These are phyloP conservation scores for Steinernema khuongi DNA, from an alignment of 1,140 invertebrate species.

Conservation along the genomic window DNA sequence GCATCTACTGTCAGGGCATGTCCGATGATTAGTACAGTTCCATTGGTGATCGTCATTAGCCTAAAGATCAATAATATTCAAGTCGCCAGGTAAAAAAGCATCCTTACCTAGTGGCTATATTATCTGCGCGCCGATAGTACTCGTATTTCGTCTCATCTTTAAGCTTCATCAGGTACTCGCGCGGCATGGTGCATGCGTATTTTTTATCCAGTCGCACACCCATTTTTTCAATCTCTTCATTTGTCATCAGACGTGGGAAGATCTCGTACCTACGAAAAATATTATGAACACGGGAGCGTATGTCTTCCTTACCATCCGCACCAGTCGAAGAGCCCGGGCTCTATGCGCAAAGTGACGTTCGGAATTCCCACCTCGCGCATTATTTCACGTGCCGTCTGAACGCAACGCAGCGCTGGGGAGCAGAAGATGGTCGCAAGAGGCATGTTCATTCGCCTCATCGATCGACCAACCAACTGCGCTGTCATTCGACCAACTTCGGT, in stretches of 20 bases:
- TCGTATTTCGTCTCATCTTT: neutral
- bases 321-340: neutral
- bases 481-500: neutral
- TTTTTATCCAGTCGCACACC: neutral
- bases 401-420: constrained; percentile 3
- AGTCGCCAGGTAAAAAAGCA: neutral
- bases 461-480: neutral
- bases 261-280: neutral
- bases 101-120: neutral
- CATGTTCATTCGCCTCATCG: neutral
- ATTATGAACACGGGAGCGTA: neutral
- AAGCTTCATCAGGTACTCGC: neutral
- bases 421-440: neutral
- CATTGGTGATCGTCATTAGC: neutral
- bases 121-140: neutral
- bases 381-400: constrained; percentile 12
- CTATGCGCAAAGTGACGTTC: neutral
- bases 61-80: neutral
- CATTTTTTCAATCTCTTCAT: neutral
- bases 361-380: neutral
- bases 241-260: neutral
- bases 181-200: neutral
- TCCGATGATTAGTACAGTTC: neutral
- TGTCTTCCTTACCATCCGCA: neutral
- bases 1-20: constrained; percentile 3